Evolutionary conservation across 2,113 vertebrate genomes (phyloP).

Genomic region (Pseudorhombus dupliciocellatus): DNA sequence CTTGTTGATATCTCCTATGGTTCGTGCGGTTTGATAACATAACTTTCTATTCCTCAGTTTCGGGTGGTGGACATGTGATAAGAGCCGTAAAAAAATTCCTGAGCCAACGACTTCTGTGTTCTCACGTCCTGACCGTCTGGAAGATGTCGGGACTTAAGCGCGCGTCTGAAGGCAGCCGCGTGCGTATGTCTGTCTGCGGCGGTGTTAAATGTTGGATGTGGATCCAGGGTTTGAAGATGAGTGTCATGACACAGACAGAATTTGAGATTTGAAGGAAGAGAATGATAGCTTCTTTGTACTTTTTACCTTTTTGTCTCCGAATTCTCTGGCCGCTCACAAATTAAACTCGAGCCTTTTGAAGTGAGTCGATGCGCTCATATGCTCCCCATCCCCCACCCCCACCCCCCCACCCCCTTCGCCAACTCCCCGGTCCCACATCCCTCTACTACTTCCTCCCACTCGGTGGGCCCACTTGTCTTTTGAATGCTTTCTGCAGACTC

Average conservation of each 20-base stretch:
- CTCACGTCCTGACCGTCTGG: too few species aligned
- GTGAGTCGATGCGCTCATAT: slow-evolving; percentile 49
- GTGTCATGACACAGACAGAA: slow-evolving; percentile 15
- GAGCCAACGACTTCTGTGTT: too few species aligned
- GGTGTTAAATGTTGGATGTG: background rate
- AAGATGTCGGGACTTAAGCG: too few species aligned
- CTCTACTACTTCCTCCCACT: slow-evolving; percentile 37
- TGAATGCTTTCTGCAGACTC: slow-evolving; percentile 56
- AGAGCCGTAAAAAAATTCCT: too few species aligned
- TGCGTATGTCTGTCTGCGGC: too few species aligned
- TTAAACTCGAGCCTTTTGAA: slow-evolving; percentile 64
- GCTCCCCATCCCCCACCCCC: slow-evolving; percentile 5
- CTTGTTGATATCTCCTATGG: too few species aligned
- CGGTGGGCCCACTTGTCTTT: slow-evolving; percentile 43
- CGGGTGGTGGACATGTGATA: too few species aligned
- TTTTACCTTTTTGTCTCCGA: slow-evolving; percentile 48
- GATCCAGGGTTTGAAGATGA: slow-evolving; percentile 21
- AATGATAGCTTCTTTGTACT: slow-evolving; percentile 64
- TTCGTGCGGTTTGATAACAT: too few species aligned
- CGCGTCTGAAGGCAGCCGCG: too few species aligned
- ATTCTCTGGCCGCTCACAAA: slow-evolving; percentile 60
- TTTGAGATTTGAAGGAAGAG: too few species aligned
- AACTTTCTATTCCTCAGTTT: too few species aligned
- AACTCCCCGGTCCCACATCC: background rate
- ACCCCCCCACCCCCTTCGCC: slow-evolving; percentile 7